Percentiles rank a stretch among this genome's conserved stretches.
Conservation (phyloP, 2,888 invertebrate species). For the Noctua fimbriata region DNA sequence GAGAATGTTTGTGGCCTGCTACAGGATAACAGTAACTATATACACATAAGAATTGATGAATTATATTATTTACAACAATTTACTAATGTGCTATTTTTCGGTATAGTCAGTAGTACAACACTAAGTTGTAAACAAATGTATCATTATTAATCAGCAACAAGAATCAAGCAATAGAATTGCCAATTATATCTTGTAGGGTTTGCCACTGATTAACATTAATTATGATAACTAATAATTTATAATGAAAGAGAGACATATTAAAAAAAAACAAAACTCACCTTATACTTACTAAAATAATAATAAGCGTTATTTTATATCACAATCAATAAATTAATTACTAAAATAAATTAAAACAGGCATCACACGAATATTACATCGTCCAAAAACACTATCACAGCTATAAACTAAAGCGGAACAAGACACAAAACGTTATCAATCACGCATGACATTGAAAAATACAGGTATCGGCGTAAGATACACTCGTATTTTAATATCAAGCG, state of each 20-base stretch:
- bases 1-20: background rate
- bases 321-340: constrained; percentile 42
- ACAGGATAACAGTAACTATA: background rate
- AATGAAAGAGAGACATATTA: background rate
- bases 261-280: constrained; percentile 38
- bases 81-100: too few relatives aligned
- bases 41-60: too few relatives aligned
- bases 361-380: constrained; percentile 45
- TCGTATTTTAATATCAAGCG: constrained; percentile 7
- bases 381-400: constrained; percentile 25
- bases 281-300: constrained; percentile 30
- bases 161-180: background rate
- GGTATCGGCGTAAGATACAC: constrained; percentile 24
- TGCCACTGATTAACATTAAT: background rate
- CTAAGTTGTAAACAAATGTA: background rate
- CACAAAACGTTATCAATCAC: constrained; percentile 45
- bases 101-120: too few relatives aligned
- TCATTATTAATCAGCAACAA: background rate
- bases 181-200: background rate
- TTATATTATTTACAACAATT: too few relatives aligned
- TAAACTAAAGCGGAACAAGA: constrained; percentile 11
- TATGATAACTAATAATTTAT: background rate
- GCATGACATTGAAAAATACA: constrained; percentile 59
- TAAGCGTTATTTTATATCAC: constrained; percentile 50
- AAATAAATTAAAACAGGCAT: constrained; percentile 39